Conservation (phyloP, 1,140 invertebrate species). For the Akabosia matsudoensis region DNA sequence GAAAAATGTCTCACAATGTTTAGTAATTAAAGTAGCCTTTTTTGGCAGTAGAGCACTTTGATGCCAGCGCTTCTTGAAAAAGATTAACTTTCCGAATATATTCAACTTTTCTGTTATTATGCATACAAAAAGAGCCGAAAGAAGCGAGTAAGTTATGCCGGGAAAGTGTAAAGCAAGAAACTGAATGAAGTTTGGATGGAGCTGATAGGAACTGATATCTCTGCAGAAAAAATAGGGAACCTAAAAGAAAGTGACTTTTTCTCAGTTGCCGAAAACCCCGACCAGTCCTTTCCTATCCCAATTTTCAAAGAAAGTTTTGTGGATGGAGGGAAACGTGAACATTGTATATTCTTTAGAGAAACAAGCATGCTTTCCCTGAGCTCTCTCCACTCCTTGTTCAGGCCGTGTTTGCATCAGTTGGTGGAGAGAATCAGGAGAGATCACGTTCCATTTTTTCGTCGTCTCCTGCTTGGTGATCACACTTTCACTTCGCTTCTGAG, state of each 20-base stretch:
- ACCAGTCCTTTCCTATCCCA: neutral
- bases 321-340: neutral
- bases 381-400: neutral
- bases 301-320: neutral
- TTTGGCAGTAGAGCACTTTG: no score
- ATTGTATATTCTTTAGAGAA: neutral
- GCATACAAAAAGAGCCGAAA: no score
- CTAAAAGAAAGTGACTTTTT: no score
- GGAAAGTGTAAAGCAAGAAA: neutral
- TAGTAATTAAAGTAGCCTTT: no score
- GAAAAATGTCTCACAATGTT: no score
- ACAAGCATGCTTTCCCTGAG: neutral
- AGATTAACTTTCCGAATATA: no score
- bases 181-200: slow-evolving; percentile 54
- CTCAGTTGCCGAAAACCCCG: neutral
- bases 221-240: neutral
- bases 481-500: neutral
- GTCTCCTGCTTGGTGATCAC: neutral
- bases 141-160: no score
- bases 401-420: neutral
- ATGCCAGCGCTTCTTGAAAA: no score
- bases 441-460: slow-evolving; percentile 15
- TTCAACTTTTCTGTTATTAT: no score
- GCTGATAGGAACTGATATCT: neutral
- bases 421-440: slow-evolving; percentile 9